Percentiles rank a stretch among this genome's conserved stretches.
These are phyloP conservation scores for Helleia helle DNA, from an alignment of 2,888 invertebrate species.

Conservation along the genomic window DNA sequence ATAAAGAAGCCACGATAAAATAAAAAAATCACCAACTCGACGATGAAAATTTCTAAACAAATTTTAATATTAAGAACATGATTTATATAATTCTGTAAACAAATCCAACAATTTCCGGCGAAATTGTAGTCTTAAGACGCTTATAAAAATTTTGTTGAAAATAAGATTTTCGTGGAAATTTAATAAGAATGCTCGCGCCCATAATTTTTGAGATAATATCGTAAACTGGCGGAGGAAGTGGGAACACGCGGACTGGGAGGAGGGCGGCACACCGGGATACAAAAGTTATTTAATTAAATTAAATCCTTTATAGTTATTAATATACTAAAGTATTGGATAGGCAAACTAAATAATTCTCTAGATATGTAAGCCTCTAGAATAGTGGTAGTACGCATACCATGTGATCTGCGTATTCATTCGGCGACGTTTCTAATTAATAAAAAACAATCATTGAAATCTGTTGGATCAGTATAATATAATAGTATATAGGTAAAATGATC, in stretches of 20 bases:
- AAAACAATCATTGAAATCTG: too few relatives aligned
- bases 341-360: too few relatives aligned
- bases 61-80: background rate
- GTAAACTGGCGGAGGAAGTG: conserved; percentile 11
- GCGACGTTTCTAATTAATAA: too few relatives aligned
- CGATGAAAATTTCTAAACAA: background rate
- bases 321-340: too few relatives aligned
- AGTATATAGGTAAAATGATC: too few relatives aligned
- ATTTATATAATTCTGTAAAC: background rate
- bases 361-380: too few relatives aligned
- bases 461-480: too few relatives aligned
- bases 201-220: conserved; percentile 13
- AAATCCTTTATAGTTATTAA: too few relatives aligned
- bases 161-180: conserved; percentile 9
- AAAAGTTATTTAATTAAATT: too few relatives aligned
- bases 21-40: background rate
- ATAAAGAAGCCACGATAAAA: too few relatives aligned
- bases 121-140: conserved; percentile 7
- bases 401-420: too few relatives aligned
- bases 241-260: conserved; percentile 5
- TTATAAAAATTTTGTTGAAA: conserved; percentile 8
- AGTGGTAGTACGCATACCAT: too few relatives aligned
- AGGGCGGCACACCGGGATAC: background rate
- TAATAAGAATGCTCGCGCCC: conserved; percentile 11
- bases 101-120: conserved; percentile 1